Evolutionary conservation across 1,140 invertebrate species (phyloP).

Genomic region (Cyclina sinensis): DNA sequence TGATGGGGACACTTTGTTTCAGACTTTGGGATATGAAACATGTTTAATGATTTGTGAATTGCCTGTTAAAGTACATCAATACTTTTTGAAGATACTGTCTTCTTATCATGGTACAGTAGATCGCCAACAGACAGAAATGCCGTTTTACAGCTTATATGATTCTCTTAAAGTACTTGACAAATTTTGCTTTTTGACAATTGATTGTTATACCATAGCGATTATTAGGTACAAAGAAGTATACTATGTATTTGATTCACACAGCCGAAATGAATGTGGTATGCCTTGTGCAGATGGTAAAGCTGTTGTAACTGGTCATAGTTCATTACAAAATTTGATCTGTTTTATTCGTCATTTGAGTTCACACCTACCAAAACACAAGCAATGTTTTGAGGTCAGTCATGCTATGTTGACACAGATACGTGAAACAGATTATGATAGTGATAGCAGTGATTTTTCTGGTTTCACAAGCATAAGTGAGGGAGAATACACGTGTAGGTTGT

Average conservation of each 20-base stretch:
- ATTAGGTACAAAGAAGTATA: neutral
- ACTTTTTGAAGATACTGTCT: too few relatives aligned
- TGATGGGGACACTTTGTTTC: too few relatives aligned
- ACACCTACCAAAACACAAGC: neutral
- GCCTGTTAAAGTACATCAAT: too few relatives aligned
- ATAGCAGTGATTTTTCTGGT: neutral
- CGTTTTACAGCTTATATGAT: neutral
- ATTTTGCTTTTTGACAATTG: neutral
- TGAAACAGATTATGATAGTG: neutral
- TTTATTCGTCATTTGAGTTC: neutral
- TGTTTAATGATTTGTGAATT: too few relatives aligned
- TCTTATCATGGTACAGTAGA: neutral
- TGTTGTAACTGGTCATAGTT: neutral
- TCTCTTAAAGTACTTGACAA: neutral
- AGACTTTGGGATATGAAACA: too few relatives aligned
- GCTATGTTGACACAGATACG: neutral
- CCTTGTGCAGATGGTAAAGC: neutral
- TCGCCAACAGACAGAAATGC: neutral
- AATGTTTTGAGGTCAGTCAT: neutral
- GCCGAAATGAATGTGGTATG: neutral
- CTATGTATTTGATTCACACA: neutral
- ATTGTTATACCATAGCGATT: neutral
- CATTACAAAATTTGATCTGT: neutral
- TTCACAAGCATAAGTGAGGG: neutral
- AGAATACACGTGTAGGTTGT: neutral